These are phyloP conservation scores for Montifringilla adamsi DNA, from an alignment of 2,113 vertebrate species.

Conservation along the genomic window DNA sequence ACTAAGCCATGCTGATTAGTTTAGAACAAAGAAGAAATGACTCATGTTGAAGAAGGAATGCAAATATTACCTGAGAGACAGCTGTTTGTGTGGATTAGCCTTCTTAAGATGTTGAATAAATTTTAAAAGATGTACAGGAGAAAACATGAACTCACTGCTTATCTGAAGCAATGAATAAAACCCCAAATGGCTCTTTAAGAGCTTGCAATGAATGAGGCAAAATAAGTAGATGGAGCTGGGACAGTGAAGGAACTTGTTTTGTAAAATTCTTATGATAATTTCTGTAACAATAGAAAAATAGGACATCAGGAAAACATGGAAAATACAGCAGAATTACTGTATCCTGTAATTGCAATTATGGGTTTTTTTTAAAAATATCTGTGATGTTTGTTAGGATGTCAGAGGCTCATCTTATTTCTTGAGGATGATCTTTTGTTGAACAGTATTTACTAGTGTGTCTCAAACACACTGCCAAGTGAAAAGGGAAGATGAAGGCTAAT, in stretches of 20 bases:
- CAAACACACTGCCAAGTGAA: not conserved
- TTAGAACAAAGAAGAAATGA: not conserved
- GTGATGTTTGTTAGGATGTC: not conserved
- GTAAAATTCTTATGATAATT: not conserved
- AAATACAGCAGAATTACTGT: not conserved
- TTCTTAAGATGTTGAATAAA: not conserved
- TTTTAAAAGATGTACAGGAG: not conserved
- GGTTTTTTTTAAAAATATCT: not conserved
- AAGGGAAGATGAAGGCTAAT: not conserved
- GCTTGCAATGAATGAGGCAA: not conserved
- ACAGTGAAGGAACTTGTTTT: not conserved
- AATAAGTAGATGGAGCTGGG: not conserved
- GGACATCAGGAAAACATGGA: not conserved
- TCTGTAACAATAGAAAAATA: not conserved
- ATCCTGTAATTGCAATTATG: not conserved
- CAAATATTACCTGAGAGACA: not conserved
- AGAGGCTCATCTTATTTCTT: not conserved
- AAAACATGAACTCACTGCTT: not conserved
- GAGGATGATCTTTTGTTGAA: not conserved
- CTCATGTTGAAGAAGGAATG: not conserved
- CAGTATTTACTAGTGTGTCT: not conserved
- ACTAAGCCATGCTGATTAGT: not conserved
- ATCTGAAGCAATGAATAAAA: not conserved
- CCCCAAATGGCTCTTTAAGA: not conserved
- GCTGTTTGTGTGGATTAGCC: not conserved